These are phyloP conservation scores for Ctenoplectra terminalis DNA, from an alignment of 1,140 invertebrate genomes.

Conservation along the genomic window DNA sequence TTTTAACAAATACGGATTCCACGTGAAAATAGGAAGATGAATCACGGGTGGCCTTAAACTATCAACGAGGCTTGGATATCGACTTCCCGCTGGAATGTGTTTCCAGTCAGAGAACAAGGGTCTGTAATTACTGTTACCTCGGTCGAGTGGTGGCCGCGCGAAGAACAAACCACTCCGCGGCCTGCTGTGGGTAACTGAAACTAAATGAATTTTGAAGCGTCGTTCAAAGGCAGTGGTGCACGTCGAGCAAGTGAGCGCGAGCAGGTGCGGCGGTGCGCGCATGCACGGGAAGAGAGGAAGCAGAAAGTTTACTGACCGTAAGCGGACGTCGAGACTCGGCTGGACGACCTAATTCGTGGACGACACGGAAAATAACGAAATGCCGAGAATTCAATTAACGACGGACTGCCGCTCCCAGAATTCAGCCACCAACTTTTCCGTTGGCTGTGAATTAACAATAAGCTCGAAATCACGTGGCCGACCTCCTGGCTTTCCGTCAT, in stretches of 20 bases:
- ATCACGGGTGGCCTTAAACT: not conserved
- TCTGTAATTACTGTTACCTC: slow-evolving; percentile 44
- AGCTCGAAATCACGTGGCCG: slow-evolving; percentile 16
- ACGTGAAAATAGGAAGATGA: not conserved
- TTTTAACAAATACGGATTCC: too few species aligned
- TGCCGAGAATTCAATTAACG: slow-evolving; percentile 59
- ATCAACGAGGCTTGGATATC: not conserved
- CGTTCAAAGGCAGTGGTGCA: slow-evolving; percentile 30
- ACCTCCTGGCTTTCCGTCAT: not conserved
- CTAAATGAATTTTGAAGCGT: slow-evolving; percentile 60
- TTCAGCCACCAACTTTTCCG: slow-evolving; percentile 30
- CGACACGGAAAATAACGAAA: slow-evolving; percentile 61
- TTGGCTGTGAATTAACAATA: slow-evolving; percentile 46
- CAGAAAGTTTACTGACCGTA: slow-evolving; percentile 61
- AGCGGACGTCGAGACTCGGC: slow-evolving; percentile 41
- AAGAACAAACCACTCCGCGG: slow-evolving; percentile 48
- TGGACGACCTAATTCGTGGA: slow-evolving; percentile 53
- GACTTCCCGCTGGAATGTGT: not conserved
- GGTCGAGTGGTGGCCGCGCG: slow-evolving; percentile 28
- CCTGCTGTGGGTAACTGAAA: slow-evolving; percentile 44
- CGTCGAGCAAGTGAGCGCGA: slow-evolving; percentile 5
- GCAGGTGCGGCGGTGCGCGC: not conserved
- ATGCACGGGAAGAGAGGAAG: not conserved
- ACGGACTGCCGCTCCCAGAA: slow-evolving; percentile 18
- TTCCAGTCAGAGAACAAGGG: not conserved